Evolutionary conservation across 2,797 vertebrate genomes (phyloP).

Genomic region (Anguilla marmorata): DNA sequence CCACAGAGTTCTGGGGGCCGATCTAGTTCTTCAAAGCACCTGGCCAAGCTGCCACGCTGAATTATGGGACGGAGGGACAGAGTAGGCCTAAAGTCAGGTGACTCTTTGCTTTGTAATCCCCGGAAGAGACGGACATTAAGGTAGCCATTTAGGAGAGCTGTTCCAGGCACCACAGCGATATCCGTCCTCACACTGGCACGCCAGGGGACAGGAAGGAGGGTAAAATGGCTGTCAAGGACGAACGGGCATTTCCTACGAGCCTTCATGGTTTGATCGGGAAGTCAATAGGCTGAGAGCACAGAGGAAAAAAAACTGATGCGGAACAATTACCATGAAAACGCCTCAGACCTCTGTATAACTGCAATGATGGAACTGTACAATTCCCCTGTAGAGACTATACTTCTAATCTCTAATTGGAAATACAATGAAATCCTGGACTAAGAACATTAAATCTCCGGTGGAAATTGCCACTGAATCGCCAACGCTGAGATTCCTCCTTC

Average conservation of each 20-base stretch:
- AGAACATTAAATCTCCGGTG: not conserved
- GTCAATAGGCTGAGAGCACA: not conserved
- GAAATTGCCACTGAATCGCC: not conserved
- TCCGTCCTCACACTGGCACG: not conserved
- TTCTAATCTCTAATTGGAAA: not conserved
- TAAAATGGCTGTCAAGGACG: not conserved
- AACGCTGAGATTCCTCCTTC: not conserved
- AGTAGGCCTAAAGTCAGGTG: not conserved
- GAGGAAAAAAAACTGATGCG: not conserved
- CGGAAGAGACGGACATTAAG: not conserved
- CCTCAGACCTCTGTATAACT: not conserved
- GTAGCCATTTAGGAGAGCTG: not conserved
- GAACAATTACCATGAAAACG: not conserved
- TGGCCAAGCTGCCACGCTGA: not conserved
- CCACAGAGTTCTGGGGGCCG: not conserved
- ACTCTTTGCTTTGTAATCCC: not conserved
- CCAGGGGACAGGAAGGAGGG: not conserved
- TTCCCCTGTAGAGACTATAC: not conserved
- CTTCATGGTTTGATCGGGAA: not conserved
- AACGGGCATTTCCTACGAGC: not conserved
- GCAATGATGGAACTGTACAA: not conserved
- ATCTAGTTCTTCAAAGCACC: not conserved
- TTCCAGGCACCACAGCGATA: not conserved
- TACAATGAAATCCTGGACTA: not conserved
- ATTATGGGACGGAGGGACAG: not conserved